phyloP scores from a whole-genome alignment of 2,888 invertebrate genomes.

The Electrophaes corylata region DNA sequence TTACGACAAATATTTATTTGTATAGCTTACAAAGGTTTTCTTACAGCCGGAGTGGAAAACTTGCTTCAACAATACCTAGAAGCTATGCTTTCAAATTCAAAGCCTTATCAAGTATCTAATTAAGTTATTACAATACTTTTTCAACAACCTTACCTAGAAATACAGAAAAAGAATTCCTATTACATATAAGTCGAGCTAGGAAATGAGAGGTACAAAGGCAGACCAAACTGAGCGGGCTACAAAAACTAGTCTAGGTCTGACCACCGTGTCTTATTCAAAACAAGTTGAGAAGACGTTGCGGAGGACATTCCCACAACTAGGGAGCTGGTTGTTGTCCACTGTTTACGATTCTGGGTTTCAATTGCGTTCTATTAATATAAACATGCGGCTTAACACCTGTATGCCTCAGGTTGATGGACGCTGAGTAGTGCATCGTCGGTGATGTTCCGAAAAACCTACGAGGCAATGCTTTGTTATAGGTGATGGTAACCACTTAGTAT shows the following conservation, averaged over 20 bases:
- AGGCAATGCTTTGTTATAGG: no score
- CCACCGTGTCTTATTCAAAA: constrained; percentile 65
- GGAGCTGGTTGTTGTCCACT: constrained; percentile 51
- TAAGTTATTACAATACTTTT: constrained; percentile 10
- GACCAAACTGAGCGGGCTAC: constrained; percentile 63
- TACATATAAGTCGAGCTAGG: constrained; percentile 32
- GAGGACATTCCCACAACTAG: constrained; percentile 73
- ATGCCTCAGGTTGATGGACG: no score
- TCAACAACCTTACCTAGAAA: constrained; percentile 11
- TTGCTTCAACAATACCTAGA: background rate
- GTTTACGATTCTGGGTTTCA: constrained; percentile 9
- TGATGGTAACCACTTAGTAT: no score
- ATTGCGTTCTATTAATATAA: constrained; percentile 40
- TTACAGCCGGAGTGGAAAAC: no score
- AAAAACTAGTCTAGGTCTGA: constrained; percentile 62
- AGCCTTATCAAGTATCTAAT: constrained; percentile 3
- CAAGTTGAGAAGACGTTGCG: constrained; percentile 72
- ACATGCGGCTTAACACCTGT: no score
- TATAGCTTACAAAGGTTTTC: no score
- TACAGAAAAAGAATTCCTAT: constrained; percentile 17
- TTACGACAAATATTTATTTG: no score
- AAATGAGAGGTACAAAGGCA: constrained; percentile 56
- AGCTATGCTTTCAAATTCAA: background rate
- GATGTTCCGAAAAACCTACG: no score
- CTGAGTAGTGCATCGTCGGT: no score